Conservation (phyloP, 2,113 vertebrate species). For the Zosterops hypoxanthus region DNA sequence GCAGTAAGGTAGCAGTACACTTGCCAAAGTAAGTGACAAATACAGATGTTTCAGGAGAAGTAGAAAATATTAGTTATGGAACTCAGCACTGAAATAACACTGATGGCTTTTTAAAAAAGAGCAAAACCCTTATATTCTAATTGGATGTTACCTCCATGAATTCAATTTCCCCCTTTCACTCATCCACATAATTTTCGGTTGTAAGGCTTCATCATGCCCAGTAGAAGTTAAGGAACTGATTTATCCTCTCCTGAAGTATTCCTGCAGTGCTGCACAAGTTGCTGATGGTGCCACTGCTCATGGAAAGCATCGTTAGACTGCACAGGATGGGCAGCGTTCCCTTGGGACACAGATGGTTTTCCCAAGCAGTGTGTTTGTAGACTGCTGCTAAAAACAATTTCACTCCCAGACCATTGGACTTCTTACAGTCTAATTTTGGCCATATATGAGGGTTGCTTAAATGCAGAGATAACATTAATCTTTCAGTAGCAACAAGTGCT, state of each 20-base stretch:
- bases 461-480: constrained; percentile 78
- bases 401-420: constrained; percentile 18
- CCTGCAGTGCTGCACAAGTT: neutral
- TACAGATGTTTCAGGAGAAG: neutral
- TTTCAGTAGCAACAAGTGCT: constrained; percentile 74
- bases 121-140: neutral
- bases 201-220: neutral
- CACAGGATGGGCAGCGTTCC: constrained; percentile 1
- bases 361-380: constrained; percentile 43
- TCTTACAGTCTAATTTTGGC: constrained; percentile 79
- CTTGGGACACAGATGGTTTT: neutral
- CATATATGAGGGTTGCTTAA: constrained; percentile 72
- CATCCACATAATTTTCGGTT: neutral
- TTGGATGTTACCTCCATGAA: neutral
- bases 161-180: neutral
- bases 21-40: neutral
- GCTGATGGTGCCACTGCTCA: neutral
- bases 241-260: neutral
- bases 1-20: neutral
- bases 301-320: neutral
- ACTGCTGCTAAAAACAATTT: constrained; percentile 67
- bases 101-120: neutral
- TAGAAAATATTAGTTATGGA: neutral
- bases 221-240: neutral
- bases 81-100: neutral